These are phyloP conservation scores for Drosophila nr. perissopoda DNA, from an alignment of 2,888 invertebrate species.

Conservation along the genomic window DNA sequence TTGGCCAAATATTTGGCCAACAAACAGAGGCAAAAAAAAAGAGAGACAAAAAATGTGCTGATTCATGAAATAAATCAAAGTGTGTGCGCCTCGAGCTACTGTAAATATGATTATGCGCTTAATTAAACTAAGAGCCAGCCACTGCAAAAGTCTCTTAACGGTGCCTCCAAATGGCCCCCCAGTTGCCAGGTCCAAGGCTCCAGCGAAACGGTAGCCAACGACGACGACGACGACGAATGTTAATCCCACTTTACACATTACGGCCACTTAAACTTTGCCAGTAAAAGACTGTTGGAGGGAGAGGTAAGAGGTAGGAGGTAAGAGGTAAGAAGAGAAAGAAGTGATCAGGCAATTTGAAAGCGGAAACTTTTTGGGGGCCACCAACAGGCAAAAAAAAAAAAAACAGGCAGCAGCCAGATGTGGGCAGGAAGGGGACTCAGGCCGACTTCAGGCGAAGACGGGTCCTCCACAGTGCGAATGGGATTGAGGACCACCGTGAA, in stretches of 20 bases:
- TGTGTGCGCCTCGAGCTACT: constrained; percentile 42
- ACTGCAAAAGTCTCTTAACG: constrained; percentile 15
- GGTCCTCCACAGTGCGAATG: constrained; percentile 4
- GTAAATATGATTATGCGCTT: constrained; percentile 70
- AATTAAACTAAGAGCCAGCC: constrained; percentile 56
- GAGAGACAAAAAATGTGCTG: constrained; percentile 33
- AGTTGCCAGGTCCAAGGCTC: constrained; percentile 17
- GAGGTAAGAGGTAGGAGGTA: constrained; percentile 4
- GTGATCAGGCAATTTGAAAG: constrained; percentile 56
- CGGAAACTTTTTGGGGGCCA: constrained; percentile 60
- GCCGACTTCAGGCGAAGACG: constrained; percentile 9
- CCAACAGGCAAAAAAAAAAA: constrained; percentile 12
- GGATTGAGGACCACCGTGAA: constrained; percentile 63
- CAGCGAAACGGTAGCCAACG: constrained; percentile 48
- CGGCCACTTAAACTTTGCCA: constrained; percentile 44
- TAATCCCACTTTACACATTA: constrained; percentile 64
- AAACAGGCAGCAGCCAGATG: constrained; percentile 9
- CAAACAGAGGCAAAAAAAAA: constrained; percentile 10
- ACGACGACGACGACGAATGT: constrained; percentile 32
- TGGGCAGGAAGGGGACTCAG: constrained; percentile 1
- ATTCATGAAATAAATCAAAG: constrained; percentile 57
- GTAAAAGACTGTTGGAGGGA: background rate
- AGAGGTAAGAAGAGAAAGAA: constrained; percentile 2
- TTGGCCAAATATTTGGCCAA: constrained; percentile 47
- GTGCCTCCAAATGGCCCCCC: constrained; percentile 1